phyloP scores from a whole-genome alignment of 1,140 invertebrate species.

The Tyrophagus putrescentiae region DNA sequence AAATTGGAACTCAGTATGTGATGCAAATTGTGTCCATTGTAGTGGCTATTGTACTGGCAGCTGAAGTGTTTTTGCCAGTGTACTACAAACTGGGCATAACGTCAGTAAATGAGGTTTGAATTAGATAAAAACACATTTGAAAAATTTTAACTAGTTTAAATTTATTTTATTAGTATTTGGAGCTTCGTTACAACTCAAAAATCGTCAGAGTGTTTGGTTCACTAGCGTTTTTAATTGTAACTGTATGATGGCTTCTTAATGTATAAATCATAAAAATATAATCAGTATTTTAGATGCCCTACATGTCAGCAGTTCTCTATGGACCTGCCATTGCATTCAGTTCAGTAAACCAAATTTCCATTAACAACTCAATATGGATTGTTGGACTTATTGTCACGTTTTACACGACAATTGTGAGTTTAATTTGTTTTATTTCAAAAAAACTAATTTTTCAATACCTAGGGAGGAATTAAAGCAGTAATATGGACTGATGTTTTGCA shows the following conservation, averaged over 20 bases:
- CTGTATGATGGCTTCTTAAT: too few species aligned
- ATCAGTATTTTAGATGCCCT: too few species aligned
- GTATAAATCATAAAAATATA: too few species aligned
- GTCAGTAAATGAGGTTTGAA: conserved; percentile 75
- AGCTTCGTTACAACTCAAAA: conserved; percentile 47
- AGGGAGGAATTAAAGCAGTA: conserved; percentile 29
- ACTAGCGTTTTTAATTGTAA: conserved; percentile 45
- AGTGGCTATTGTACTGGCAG: conserved; percentile 60
- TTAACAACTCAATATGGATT: conserved; percentile 60
- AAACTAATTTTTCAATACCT: too few species aligned
- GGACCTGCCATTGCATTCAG: conserved; percentile 78
- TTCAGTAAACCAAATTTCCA: conserved; percentile 63
- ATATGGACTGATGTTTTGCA: conserved; percentile 29
- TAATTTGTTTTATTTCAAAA: background rate
- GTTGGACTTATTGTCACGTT: conserved; percentile 82
- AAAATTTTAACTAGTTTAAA: background rate
- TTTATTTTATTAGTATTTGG: conserved; percentile 49
- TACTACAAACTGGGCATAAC: conserved; percentile 72
- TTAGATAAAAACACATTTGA: conserved; percentile 33
- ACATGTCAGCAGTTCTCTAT: conserved; percentile 81
- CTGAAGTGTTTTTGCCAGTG: conserved; percentile 70
- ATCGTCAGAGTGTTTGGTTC: conserved; percentile 51
- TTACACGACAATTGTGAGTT: conserved; percentile 66
- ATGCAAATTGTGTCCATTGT: conserved; percentile 55
- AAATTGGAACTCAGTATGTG: conserved; percentile 64